phyloP scores from a whole-genome alignment of 2,797 vertebrate species.

The Mus caroli region DNA sequence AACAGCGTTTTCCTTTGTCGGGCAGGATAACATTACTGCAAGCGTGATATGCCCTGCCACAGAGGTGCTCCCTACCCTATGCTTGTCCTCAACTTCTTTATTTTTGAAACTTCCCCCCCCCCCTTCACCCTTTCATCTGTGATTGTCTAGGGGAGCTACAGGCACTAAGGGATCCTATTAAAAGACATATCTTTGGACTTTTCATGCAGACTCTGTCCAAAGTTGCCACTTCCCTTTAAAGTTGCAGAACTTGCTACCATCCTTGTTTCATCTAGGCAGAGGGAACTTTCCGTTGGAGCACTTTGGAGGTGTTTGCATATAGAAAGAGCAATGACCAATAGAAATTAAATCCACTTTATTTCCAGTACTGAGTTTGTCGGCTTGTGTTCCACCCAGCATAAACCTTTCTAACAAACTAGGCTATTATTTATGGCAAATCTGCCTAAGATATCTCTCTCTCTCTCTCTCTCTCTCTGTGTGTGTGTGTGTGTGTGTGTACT shows the following conservation, averaged over 20 bases:
- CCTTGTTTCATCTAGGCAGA: neutral
- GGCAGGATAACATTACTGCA: neutral
- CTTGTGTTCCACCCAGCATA: neutral
- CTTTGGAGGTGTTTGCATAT: neutral
- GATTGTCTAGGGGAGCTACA: neutral
- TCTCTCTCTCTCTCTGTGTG: too few species aligned
- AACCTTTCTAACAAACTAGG: neutral
- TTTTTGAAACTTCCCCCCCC: neutral
- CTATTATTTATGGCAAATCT: neutral
- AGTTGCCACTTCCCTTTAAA: neutral
- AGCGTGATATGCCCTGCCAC: neutral
- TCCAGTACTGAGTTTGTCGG: neutral
- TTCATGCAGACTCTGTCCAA: neutral
- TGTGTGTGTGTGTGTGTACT: neutral
- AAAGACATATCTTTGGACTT: neutral
- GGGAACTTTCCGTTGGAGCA: neutral
- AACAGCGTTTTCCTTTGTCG: neutral
- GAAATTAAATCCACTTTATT: neutral
- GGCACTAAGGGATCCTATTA: neutral
- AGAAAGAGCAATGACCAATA: neutral
- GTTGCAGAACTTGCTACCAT: neutral
- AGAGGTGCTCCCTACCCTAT: neutral
- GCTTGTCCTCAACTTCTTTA: neutral
- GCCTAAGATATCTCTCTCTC: neutral
- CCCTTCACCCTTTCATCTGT: neutral